Percentiles rank a stretch among this genome's conserved stretches.
phyloP scores from a whole-genome alignment of 2,113 vertebrate species.

The Elephantulus edwardii region DNA sequence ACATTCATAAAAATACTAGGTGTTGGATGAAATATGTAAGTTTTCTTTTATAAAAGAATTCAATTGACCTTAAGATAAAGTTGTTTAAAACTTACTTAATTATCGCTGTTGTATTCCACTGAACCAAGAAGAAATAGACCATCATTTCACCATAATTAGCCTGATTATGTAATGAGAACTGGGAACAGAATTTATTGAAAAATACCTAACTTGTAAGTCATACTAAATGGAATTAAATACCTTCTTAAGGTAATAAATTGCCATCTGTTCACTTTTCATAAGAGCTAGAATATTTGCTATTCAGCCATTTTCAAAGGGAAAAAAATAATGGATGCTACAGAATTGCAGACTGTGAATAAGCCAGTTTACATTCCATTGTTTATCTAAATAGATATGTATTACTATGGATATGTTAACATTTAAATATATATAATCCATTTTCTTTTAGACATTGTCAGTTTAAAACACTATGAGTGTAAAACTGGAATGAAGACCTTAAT shows the following conservation, averaged over 20 bases:
- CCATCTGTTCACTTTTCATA: conserved; percentile 56
- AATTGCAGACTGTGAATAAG: conserved; percentile 20
- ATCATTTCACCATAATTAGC: background rate
- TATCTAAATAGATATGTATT: background rate
- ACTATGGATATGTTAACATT: background rate
- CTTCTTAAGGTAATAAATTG: conserved; percentile 47
- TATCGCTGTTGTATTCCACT: background rate
- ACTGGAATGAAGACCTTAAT: background rate
- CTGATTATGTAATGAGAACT: background rate
- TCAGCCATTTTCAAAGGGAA: conserved; percentile 13
- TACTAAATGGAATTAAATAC: conserved; percentile 25
- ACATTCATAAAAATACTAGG: background rate
- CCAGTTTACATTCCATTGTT: background rate
- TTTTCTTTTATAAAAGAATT: background rate
- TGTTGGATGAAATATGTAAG: background rate
- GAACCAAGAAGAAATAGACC: background rate
- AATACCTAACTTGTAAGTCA: conserved; percentile 13
- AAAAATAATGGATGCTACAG: background rate
- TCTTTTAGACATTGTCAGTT: background rate
- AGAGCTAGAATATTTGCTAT: background rate
- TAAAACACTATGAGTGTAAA: background rate
- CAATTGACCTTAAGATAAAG: background rate
- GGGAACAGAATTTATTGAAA: conserved; percentile 29
- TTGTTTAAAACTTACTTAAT: conserved; percentile 15
- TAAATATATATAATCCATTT: background rate